These are phyloP conservation scores for Tetramorium simillimum DNA, from an alignment of 1,140 invertebrate genomes.

Conservation along the genomic window DNA sequence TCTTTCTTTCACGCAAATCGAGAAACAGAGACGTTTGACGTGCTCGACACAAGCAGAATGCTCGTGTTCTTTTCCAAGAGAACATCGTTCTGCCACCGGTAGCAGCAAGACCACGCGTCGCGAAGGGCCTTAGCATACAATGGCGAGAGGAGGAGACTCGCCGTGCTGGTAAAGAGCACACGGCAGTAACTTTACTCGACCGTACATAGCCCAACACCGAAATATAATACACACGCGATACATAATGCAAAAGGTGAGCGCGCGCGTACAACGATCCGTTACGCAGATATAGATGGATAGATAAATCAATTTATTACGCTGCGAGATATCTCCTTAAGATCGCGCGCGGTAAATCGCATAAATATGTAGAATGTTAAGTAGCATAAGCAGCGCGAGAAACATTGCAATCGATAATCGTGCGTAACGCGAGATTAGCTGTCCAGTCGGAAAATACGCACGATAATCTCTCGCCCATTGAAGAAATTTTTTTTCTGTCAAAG, in stretches of 20 bases:
- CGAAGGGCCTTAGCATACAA: constrained; percentile 62
- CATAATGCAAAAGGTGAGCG: constrained; percentile 61
- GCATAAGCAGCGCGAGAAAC: constrained; percentile 29
- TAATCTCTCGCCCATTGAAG: neutral
- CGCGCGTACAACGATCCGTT: constrained; percentile 40
- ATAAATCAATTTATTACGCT: constrained; percentile 61
- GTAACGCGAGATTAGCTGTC: constrained; percentile 32
- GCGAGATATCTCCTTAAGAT: constrained; percentile 43
- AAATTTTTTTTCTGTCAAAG: neutral
- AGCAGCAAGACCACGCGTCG: constrained; percentile 57
- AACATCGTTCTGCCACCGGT: constrained; percentile 54
- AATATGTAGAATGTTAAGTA: constrained; percentile 55
- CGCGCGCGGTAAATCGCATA: constrained; percentile 33
- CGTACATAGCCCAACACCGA: constrained; percentile 38
- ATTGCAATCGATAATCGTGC: constrained; percentile 46
- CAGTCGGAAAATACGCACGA: neutral
- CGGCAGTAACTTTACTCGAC: constrained; percentile 54
- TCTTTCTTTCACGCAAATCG: constrained; percentile 6
- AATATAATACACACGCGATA: constrained; percentile 57
- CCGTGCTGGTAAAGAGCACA: constrained; percentile 41
- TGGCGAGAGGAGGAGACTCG: constrained; percentile 51
- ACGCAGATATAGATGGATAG: constrained; percentile 57
- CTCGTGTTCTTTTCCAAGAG: constrained; percentile 32
- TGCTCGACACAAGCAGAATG: constrained; percentile 23
- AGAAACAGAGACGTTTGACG: constrained; percentile 58